phyloP scores from a whole-genome alignment of 2,888 invertebrate species.

The Tanaodytes sp. region DNA sequence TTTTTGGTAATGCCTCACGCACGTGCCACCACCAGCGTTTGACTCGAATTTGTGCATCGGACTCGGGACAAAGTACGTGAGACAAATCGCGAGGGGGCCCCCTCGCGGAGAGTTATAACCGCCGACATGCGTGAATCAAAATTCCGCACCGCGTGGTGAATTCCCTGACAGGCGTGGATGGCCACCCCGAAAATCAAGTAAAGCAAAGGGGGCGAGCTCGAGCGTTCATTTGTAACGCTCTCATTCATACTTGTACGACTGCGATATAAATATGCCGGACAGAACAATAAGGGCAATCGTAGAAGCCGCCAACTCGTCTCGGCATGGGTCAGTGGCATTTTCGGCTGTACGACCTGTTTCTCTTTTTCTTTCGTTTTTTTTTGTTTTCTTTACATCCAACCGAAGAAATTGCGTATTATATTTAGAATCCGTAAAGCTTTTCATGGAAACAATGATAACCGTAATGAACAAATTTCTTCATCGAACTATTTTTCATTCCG shows the following conservation, averaged over 20 bases:
- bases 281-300: constrained; percentile 46
- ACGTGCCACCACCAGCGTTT: constrained; percentile 46
- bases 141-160: constrained; percentile 45
- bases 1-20: constrained; percentile 46
- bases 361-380: no score
- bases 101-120: constrained; percentile 43
- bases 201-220: constrained; percentile 40
- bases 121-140: constrained; percentile 44
- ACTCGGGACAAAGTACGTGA: constrained; percentile 39
- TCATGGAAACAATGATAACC: no score
- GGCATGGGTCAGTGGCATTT: constrained; percentile 34
- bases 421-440: no score
- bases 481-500: no score
- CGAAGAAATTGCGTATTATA: no score
- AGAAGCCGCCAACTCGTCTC: constrained; percentile 11
- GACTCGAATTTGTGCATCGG: constrained; percentile 41
- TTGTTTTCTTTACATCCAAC: no score
- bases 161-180: constrained; percentile 46
- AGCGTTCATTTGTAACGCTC: constrained; percentile 42
- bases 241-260: constrained; percentile 45
- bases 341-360: no score
- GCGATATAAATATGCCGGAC: constrained; percentile 42
- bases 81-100: constrained; percentile 47
- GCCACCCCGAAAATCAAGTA: constrained; percentile 45
- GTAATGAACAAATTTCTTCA: no score